A percentile compares a stretch with the other conserved stretches of the same genome.
phyloP scores from a whole-genome alignment of 2,888 invertebrate genomes.

The Cyaniris semiargus region DNA sequence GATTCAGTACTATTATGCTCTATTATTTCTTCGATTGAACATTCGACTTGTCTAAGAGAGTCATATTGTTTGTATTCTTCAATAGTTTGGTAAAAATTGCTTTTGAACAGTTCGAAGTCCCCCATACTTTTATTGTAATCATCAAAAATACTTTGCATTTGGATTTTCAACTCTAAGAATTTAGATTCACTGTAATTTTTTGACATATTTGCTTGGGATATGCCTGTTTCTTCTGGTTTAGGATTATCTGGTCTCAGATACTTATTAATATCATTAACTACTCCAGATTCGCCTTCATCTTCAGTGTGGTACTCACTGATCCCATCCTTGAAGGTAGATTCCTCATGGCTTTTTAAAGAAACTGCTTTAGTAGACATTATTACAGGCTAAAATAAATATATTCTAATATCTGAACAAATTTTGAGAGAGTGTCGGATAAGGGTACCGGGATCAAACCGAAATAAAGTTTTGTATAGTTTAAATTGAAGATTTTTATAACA shows the following conservation, averaged over 20 bases:
- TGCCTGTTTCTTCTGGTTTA: slow-evolving; percentile 59
- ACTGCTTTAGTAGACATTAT: not conserved
- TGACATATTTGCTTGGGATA: slow-evolving; percentile 54
- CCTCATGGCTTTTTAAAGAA: not conserved
- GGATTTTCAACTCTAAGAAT: slow-evolving; percentile 63
- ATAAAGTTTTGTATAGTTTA: too few relatives aligned
- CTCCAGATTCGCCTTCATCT: slow-evolving; percentile 35
- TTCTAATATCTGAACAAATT: too few relatives aligned
- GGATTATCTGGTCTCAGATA: slow-evolving; percentile 47
- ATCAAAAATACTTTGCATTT: slow-evolving; percentile 66
- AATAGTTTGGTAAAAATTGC: slow-evolving; percentile 62
- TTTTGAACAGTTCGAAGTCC: slow-evolving; percentile 64
- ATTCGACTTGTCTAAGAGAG: slow-evolving; percentile 61
- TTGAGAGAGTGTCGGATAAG: too few relatives aligned
- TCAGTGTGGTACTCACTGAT: slow-evolving; percentile 42
- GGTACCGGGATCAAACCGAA: not conserved
- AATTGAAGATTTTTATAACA: too few relatives aligned
- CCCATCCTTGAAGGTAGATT: slow-evolving; percentile 50
- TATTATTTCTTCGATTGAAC: slow-evolving; percentile 67
- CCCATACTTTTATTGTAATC: slow-evolving; percentile 61
- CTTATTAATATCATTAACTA: not conserved
- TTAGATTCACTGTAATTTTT: slow-evolving; percentile 59
- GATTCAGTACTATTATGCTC: slow-evolving; percentile 62
- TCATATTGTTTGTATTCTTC: slow-evolving; percentile 54
- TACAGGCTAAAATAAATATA: too few relatives aligned